A percentile compares a stretch with the other conserved stretches of the same genome.
These are phyloP conservation scores for Colistium nudipinnis DNA, from an alignment of 2,113 vertebrate genomes.

Conservation along the genomic window DNA sequence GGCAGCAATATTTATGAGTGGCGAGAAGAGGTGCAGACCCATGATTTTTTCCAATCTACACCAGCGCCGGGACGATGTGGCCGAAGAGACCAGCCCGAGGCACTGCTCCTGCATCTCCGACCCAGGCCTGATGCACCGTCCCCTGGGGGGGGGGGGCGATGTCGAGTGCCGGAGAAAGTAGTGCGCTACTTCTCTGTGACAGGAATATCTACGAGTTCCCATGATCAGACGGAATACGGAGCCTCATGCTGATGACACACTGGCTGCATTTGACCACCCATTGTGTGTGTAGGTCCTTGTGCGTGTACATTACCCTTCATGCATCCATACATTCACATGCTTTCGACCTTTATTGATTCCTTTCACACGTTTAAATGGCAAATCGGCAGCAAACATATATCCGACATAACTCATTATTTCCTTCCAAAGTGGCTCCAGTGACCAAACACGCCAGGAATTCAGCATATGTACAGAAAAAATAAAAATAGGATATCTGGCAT, in stretches of 20 bases:
- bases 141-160: constrained; percentile 65
- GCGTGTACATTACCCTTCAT: background rate
- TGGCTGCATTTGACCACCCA: background rate
- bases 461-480: constrained; percentile 2
- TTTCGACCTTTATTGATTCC: constrained; percentile 62
- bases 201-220: constrained; percentile 56
- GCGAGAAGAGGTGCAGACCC: constrained; percentile 62
- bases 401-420: constrained; percentile 24
- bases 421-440: constrained; percentile 15
- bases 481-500: constrained; percentile 44
- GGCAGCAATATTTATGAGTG: constrained; percentile 83
- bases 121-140: constrained; percentile 66
- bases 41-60: constrained; percentile 72
- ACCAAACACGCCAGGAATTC: constrained; percentile 25
- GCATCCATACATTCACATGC: constrained; percentile 12
- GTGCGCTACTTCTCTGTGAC: constrained; percentile 60
- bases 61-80: constrained; percentile 71
- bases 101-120: constrained; percentile 69
- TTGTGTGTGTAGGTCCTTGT: background rate
- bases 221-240: constrained; percentile 23
- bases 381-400: constrained; percentile 40
- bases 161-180: constrained; percentile 43
- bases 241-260: constrained; percentile 3
- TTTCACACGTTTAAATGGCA: constrained; percentile 57
- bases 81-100: constrained; percentile 80